Evolutionary conservation across 2,113 vertebrate genomes (phyloP).

Genomic region (Takifugu bimaculatus): DNA sequence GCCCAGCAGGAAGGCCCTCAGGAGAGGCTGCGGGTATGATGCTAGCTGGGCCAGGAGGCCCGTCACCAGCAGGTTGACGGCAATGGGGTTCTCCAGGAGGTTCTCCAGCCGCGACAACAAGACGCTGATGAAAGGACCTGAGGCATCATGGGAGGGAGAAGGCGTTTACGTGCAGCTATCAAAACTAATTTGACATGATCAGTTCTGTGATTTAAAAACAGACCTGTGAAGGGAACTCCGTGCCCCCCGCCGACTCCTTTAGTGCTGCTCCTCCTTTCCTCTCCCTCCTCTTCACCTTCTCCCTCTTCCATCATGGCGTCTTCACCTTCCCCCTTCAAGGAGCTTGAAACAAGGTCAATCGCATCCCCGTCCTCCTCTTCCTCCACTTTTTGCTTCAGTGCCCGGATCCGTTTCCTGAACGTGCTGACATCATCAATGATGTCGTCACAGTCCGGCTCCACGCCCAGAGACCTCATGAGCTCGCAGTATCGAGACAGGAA

Average conservation of each 20-base stretch:
- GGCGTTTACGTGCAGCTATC: background rate
- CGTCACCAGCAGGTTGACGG: constrained; percentile 91
- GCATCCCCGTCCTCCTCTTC: constrained; percentile 62
- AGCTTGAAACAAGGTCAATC: constrained; percentile 62
- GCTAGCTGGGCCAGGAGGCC: constrained; percentile 90
- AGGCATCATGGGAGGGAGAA: constrained; percentile 6
- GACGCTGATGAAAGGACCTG: constrained; percentile 95
- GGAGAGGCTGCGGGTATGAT: constrained; percentile 91
- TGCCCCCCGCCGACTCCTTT: constrained; percentile 45
- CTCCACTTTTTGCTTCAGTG: constrained; percentile 58
- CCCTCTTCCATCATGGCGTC: constrained; percentile 68
- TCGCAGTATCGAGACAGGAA: constrained; percentile 84
- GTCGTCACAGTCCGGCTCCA: constrained; percentile 60
- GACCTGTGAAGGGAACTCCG: constrained; percentile 86
- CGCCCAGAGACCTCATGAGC: constrained; percentile 82
- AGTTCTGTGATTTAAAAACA: background rate
- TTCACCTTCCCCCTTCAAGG: constrained; percentile 50
- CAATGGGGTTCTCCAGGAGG: constrained; percentile 91
- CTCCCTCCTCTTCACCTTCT: constrained; percentile 45
- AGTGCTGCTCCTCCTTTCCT: constrained; percentile 2
- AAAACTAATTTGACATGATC: background rate
- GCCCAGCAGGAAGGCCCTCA: constrained; percentile 86
- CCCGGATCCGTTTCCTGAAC: constrained; percentile 43
- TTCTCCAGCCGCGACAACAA: constrained; percentile 93
- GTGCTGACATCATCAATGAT: constrained; percentile 27